Evolutionary conservation across 2,888 invertebrate genomes (phyloP), one percentile per base, ranked within the genome.

Genomic region (Apoda limacodes): DNA sequence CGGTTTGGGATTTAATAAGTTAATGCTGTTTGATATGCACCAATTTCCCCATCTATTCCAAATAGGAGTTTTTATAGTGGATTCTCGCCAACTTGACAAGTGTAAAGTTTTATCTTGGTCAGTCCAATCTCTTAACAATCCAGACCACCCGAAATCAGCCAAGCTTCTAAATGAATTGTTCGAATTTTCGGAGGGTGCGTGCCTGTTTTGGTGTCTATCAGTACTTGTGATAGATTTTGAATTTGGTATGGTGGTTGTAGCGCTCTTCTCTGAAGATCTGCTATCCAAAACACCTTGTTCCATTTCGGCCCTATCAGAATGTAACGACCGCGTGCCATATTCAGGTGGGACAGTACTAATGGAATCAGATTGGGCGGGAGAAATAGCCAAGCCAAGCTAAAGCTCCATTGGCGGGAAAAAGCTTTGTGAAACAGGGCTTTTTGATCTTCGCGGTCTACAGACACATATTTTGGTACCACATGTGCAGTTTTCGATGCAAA

Each of bases 111-210:
- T 29, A 25, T 41, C 37, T 23, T 23, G n/a, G 4, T 24, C 26
- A 5, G 37, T 22, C 52, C 50, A 47, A n/a, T 37, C 35, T 11
- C 27, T 22, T 4, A 40, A 25, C 10, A 32, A 9, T 7, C 37
- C 36, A 19, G 32, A 22, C 50, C 48, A 50, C 42, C 45, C 45
- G 30, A 42, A 41, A 50, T 41, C 32, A 37, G 41, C 50, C 49
- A 50, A n/a, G 41, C 49, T 32, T 46, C 43, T 42, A 55, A 40
- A n/a, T n/a, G 21, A 7, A 53, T 26, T 5, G 42, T 34, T 9
- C 26, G 34, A 13, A 43, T 34, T 23, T 35, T 30, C 10, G 43
- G 43, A 2, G 45, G 43, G 5, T 39, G 44, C 5, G 6, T 26
- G 4, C 34, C 33, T 6, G 39, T 39, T 9, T 11, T 35, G 15